Conservation (phyloP, 2,113 vertebrate species). For the Oryzias celebensis region DNA sequence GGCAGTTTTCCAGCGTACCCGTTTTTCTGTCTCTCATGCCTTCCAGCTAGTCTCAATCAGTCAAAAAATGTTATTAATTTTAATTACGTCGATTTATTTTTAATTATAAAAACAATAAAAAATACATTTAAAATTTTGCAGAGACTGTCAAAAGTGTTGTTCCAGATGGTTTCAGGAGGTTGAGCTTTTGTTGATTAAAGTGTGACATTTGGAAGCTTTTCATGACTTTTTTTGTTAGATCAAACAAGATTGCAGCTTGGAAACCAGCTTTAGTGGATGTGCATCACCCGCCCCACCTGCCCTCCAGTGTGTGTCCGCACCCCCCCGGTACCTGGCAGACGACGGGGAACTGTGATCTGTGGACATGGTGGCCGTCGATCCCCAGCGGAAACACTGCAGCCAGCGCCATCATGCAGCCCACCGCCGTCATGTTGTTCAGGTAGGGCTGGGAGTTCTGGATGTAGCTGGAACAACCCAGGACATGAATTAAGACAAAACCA, state of each 20-base stretch:
- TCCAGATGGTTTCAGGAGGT: not conserved
- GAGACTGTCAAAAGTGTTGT: not conserved
- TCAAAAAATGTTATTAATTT: not conserved
- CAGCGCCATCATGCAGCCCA: conserved; percentile 91
- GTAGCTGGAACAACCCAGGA: conserved; percentile 75
- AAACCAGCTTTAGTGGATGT: conserved; percentile 2
- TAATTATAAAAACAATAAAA: not conserved
- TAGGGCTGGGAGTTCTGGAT: conserved; percentile 97
- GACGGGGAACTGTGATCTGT: conserved; percentile 83
- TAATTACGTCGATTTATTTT: not conserved
- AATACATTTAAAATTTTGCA: too few relatives aligned
- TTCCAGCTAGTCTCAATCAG: not conserved
- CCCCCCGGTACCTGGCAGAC: conserved; percentile 87
- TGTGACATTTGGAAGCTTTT: too few relatives aligned
- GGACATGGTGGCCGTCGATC: conserved; percentile 89
- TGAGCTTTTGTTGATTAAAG: too few relatives aligned
- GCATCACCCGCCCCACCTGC: not conserved
- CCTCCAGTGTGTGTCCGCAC: not conserved
- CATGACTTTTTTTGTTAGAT: not conserved
- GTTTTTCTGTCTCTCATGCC: not conserved
- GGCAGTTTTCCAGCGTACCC: too few relatives aligned
- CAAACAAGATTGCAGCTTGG: not conserved
- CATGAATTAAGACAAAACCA: not conserved
- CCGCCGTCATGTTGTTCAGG: conserved; percentile 94
- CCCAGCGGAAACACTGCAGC: conserved; percentile 91